phyloP scores from a whole-genome alignment of 2,797 vertebrate genomes.

The Okamejei kenojei region DNA sequence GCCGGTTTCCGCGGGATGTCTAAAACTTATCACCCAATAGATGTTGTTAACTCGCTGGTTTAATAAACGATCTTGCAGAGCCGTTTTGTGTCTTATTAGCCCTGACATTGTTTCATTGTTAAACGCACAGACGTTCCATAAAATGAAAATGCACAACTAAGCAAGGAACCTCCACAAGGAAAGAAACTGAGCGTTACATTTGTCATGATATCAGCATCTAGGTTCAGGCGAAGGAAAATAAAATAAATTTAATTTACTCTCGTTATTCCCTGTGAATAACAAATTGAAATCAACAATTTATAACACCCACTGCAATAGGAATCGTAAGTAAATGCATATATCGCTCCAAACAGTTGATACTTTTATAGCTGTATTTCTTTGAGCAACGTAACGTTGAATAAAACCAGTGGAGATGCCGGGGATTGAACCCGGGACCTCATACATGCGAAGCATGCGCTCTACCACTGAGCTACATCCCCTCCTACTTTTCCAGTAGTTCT shows the following conservation, averaged over 20 bases:
- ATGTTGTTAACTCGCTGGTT: neutral
- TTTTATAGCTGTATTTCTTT: neutral
- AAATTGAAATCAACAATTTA: too few species aligned
- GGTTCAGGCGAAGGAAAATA: neutral
- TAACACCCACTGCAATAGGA: too few species aligned
- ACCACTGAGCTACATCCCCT: constrained; percentile 38
- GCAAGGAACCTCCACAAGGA: neutral
- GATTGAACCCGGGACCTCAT: constrained; percentile 38
- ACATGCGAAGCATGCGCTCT: constrained; percentile 39
- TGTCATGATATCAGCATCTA: neutral
- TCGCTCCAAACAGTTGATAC: neutral
- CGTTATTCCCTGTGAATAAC: too few species aligned
- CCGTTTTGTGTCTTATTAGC: neutral
- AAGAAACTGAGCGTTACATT: neutral
- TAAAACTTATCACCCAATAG: neutral
- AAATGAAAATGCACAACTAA: neutral
- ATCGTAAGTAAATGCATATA: neutral
- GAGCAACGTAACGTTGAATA: neutral
- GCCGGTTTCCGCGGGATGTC: too few species aligned
- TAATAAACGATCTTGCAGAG: neutral
- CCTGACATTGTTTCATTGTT: neutral
- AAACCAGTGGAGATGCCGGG: constrained; percentile 37
- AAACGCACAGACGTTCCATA: neutral
- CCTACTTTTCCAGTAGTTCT: fast-evolving
- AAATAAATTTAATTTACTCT: too few species aligned